These are phyloP conservation scores for Rhinophrynus dorsalis DNA, from an alignment of 2,797 vertebrate species.

Conservation along the genomic window DNA sequence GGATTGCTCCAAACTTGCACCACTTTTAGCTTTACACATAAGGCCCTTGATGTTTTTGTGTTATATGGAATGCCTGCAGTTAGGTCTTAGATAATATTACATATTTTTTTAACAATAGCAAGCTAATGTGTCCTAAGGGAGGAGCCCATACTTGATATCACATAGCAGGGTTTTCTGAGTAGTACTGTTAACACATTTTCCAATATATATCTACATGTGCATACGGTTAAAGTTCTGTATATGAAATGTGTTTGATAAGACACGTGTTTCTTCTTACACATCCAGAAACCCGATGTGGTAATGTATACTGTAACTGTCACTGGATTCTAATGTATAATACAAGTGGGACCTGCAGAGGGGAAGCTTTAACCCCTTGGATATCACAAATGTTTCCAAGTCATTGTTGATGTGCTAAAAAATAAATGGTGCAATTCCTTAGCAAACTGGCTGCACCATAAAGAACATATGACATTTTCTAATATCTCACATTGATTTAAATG, in stretches of 20 bases:
- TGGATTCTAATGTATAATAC: no score
- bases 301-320: conserved; percentile 30
- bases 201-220: conserved; percentile 48
- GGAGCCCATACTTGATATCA: conserved; percentile 40
- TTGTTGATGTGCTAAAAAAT: no score
- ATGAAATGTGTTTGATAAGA: conserved; percentile 44
- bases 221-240: conserved; percentile 42
- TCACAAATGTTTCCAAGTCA: no score
- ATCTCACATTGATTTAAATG: no score
- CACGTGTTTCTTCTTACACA: conserved; percentile 45
- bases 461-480: no score
- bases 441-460: no score
- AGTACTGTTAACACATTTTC: conserved; percentile 48
- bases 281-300: conserved; percentile 16
- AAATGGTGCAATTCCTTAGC: no score
- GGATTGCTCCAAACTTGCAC: no score
- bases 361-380: no score
- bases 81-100: conserved; percentile 24
- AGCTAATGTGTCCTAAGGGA: conserved; percentile 40
- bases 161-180: conserved; percentile 36
- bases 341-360: no score
- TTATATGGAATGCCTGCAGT: conserved; percentile 28
- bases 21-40: no score
- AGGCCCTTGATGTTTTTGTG: conserved; percentile 9
- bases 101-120: conserved; percentile 26